phyloP scores from a whole-genome alignment of 2,797 vertebrate species.

The Bothrops alternatus region DNA sequence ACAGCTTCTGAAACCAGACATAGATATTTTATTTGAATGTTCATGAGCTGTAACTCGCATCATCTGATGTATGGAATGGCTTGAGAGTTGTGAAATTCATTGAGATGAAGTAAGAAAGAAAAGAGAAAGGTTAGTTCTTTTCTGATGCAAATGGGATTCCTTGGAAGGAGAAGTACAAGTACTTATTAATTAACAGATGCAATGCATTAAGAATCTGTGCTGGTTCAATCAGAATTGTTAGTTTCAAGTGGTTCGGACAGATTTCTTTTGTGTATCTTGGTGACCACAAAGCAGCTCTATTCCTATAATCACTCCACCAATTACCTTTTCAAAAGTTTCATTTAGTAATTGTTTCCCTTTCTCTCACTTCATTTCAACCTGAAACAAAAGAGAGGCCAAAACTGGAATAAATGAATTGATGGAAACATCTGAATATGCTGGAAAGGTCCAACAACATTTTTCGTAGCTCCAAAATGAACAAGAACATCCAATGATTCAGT shows the following conservation, averaged over 20 bases:
- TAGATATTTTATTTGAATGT: no score
- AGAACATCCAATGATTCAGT: neutral
- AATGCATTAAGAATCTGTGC: no score
- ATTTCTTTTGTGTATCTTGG: neutral
- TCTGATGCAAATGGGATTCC: no score
- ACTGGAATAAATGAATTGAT: neutral
- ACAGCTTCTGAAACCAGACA: no score
- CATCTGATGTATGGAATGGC: no score
- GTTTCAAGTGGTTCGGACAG: neutral
- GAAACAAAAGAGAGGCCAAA: neutral
- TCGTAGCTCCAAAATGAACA: neutral
- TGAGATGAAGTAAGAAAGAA: no score
- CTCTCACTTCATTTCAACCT: neutral
- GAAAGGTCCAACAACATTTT: neutral
- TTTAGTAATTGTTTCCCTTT: neutral
- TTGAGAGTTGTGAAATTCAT: no score
- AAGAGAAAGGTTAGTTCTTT: no score
- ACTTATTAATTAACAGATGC: no score
- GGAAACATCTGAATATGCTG: neutral
- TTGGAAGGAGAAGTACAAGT: no score
- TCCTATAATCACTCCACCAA: neutral
- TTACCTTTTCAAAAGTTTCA: neutral
- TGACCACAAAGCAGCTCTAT: neutral
- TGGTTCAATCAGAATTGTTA: no score
- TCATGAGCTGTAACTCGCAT: no score